Evolutionary conservation across 2,113 vertebrate genomes (phyloP).

Genomic region (Rhabdomys dilectus): DNA sequence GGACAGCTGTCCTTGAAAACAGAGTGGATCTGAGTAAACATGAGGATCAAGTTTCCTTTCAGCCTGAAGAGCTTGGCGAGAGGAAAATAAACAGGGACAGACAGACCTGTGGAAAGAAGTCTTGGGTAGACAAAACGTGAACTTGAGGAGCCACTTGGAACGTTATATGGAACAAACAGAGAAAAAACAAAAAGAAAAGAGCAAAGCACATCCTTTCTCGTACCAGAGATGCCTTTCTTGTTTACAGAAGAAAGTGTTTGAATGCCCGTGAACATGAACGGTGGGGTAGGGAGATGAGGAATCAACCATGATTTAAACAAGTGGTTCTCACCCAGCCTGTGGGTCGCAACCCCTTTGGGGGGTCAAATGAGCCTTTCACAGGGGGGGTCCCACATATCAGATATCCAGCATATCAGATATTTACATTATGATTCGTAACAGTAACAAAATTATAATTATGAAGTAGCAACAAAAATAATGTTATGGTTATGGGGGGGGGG

Average conservation of each 20-base stretch:
- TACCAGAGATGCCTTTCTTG: conserved; percentile 23
- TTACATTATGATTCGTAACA: background rate
- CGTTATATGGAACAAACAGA: background rate
- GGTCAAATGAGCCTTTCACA: background rate
- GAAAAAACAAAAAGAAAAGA: too few species aligned
- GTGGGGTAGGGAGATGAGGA: background rate
- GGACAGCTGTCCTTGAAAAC: conserved; percentile 39
- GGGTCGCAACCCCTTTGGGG: too few species aligned
- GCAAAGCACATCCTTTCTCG: background rate
- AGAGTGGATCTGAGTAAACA: conserved; percentile 20
- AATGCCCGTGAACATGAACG: background rate
- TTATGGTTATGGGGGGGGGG: background rate
- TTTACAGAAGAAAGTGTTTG: conserved; percentile 26
- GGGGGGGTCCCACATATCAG: background rate
- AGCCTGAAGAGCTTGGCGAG: background rate
- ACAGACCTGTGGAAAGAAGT: background rate
- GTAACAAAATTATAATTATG: background rate
- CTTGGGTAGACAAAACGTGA: background rate
- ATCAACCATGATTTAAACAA: background rate
- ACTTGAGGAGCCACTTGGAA: background rate
- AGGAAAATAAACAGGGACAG: background rate
- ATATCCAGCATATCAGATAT: background rate
- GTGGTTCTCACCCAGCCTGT: background rate
- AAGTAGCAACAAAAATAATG: background rate
- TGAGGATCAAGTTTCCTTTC: conserved; percentile 17